Conservation (phyloP, 2,797 vertebrate genomes). For the Sylvilagus floridanus region DNA sequence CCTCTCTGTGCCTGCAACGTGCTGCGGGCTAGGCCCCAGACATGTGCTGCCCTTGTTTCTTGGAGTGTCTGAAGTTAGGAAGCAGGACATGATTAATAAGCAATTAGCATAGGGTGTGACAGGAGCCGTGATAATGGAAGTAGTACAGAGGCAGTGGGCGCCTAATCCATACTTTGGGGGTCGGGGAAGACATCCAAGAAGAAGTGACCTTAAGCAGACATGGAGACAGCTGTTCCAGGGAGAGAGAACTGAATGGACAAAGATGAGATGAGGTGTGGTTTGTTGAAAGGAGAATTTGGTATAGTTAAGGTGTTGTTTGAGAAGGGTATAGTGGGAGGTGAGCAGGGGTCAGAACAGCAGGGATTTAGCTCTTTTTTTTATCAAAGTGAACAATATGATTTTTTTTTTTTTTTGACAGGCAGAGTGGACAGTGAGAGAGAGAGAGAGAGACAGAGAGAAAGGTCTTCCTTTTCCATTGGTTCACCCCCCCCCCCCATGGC, state of each 20-base stretch:
- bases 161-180: background rate
- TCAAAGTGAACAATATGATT: too few relatives aligned
- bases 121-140: background rate
- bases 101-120: background rate
- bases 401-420: too few relatives aligned
- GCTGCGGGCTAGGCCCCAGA: background rate
- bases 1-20: background rate
- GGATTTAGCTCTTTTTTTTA: background rate
- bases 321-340: background rate
- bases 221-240: background rate
- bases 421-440: too few relatives aligned
- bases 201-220: background rate
- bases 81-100: background rate
- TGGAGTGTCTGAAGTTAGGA: background rate
- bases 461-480: too few relatives aligned
- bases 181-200: background rate
- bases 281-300: background rate
- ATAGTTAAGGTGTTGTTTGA: background rate
- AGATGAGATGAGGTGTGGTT: background rate
- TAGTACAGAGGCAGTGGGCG: background rate
- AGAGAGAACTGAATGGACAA: background rate
- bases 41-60: background rate
- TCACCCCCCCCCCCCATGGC: too few relatives aligned
- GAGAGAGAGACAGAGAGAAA: too few relatives aligned
- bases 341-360: background rate